These are phyloP conservation scores for Microtus pennsylvanicus DNA, from an alignment of 2,113 vertebrate species.

Conservation along the genomic window DNA sequence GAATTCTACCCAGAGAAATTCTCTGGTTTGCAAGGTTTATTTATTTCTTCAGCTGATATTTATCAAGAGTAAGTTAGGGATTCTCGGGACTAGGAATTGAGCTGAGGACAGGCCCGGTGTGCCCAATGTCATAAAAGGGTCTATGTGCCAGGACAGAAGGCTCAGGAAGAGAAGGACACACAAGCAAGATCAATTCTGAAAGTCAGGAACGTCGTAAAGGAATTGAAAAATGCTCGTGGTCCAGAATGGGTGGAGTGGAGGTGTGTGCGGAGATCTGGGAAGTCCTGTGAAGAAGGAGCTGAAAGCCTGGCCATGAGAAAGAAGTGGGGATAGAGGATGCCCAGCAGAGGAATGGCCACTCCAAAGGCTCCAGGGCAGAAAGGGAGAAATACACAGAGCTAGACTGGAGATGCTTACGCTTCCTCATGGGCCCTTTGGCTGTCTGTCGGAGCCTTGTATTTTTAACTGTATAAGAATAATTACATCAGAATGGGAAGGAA, in stretches of 20 bases:
- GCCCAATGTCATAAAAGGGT: not conserved
- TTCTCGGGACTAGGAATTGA: not conserved
- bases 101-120: not conserved
- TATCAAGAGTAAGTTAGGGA: constrained; percentile 16
- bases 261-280: not conserved
- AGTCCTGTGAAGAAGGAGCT: not conserved
- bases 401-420: too few species aligned
- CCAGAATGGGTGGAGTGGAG: not conserved
- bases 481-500: constrained; percentile 16
- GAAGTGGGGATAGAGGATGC: not conserved
- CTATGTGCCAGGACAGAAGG: not conserved
- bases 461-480: constrained; percentile 17
- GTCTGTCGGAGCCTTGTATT: too few species aligned
- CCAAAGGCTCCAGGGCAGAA: not conserved
- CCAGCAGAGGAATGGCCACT: not conserved
- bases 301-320: not conserved
- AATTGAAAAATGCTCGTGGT: not conserved
- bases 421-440: too few species aligned
- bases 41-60: not conserved
- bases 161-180: not conserved
- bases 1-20: not conserved
- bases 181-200: not conserved
- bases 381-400: not conserved
- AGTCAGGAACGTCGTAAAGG: not conserved
- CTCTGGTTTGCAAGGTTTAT: not conserved